Evolutionary conservation across 2,888 invertebrate species (phyloP), one percentile per base, ranked within the genome.

Genomic region (Psylliodes chrysocephalus): DNA sequence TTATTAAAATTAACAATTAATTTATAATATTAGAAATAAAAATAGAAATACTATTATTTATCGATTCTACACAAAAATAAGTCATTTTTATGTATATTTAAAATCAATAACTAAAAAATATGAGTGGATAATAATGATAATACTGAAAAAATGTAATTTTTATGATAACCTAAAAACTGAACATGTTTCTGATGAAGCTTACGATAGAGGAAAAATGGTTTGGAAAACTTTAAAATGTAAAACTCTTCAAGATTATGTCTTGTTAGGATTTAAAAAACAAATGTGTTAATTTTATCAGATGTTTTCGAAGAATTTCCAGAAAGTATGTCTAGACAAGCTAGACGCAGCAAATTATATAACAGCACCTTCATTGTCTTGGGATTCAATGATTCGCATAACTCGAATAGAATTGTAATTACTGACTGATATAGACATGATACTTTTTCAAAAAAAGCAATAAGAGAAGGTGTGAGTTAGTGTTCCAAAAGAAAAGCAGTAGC

Each of bases 251-350:
- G 75, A 77, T 52, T 79, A 78, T 60, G 71, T 51, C 73, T 42
- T 67, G 22, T 18, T 38, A n/a, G n/a, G 12, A 38, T 49, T 8
- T 35, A 44, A n/a, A 44, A 46, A 25, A 56, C 71, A 2, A 77
- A 78, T 52, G 33, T 56, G 8, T n/a, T 33, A n/a, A 10, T 59
- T 19, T 19, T 59, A 12, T 47, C 49, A 19, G 49, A 66, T 77
- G n/a, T 38, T n/a, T 77, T 77, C 54, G 77, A n/a, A 78, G 65
- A 74, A 78, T 63, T 77, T 78, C 56, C 49, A 76, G 6, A 19
- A 63, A 7, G 67, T 66, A 3, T 74, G 74, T 44, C 18, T 73
- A 7, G 7, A 57, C 3, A 66, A n/a, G n/a, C n/a, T n/a, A n/a
- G n/a, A n/a, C n/a, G n/a, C n/a, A 66, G 3, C 78, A 78, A n/a